Base-by-base conservation (phyloP, 2,797 vertebrate species). In the Alfaro cultratus region DNA sequence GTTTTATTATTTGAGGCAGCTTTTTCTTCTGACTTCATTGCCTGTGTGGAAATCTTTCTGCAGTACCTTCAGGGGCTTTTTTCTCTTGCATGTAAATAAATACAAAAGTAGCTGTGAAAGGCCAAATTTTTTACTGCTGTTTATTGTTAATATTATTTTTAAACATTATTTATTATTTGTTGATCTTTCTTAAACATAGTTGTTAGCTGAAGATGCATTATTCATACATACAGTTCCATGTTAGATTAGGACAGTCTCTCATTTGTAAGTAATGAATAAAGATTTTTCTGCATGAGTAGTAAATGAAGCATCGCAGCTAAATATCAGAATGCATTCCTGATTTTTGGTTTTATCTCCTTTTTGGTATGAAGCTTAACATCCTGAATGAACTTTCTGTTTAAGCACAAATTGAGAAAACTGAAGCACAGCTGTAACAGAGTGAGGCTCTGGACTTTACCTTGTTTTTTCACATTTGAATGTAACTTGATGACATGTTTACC, bases 111-210 rank as follows among this genome's bases (percentile, higher is more conserved):
- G 49, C 70, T 74, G 60, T 74, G 57, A 85, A 75, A 90, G 77
- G 83, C 86, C 92, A 92, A 83, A 80, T 73, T 11, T 75, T 86
- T 73, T 3, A 21, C 12, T 39, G 36, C 64, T 41, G 34, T 85
- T 85, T 53, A 75, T 67, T 80, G 43, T 78, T 57, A 49, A 36
- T 73, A 15, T 39, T 60, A 64, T 34, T 80, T 80, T 70, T 74
- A 85, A 46, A 68, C 81, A 68, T 87, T 86, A 89, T 89, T 90
- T 87, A 86, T 92, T 91, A 92, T 91, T 93, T 91, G 89, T 94
- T 91, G 78, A 87, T 74, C 80, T 45, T 76, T 57, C 73, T 87
- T 68, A 82, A 84, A 43, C 87, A 77, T 83, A 77, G 79, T 39
- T 77, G 70, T 83, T 83, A 83, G 73, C 77, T 83, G n/a, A 72